These are phyloP conservation scores for Antheraea assamensis DNA, from an alignment of 2,888 invertebrate species.

Conservation along the genomic window DNA sequence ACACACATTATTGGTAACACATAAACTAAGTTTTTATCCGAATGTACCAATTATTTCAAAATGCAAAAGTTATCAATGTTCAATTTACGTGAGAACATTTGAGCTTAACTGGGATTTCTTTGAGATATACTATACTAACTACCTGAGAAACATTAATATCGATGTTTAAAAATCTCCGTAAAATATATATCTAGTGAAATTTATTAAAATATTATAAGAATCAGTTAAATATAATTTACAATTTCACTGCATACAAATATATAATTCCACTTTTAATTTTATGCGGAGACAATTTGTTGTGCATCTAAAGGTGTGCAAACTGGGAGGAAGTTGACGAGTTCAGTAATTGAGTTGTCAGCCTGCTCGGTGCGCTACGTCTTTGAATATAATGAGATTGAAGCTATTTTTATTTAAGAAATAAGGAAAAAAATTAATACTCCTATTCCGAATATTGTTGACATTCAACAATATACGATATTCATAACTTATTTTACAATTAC, in stretches of 20 bases:
- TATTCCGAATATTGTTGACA: neutral
- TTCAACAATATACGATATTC: neutral
- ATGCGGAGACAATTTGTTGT: neutral
- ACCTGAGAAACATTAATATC: no score
- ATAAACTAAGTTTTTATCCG: no score
- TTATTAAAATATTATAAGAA: neutral
- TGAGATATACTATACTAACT: no score
- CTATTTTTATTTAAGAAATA: neutral
- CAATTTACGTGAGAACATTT: no score
- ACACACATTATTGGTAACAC: no score
- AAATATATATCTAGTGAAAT: no score
- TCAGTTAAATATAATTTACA: neutral
- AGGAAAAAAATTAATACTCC: neutral
- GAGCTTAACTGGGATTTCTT: no score
- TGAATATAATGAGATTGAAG: neutral
- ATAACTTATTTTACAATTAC: neutral
- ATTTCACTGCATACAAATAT: neutral
- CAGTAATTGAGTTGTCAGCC: neutral
- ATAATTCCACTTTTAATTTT: neutral
- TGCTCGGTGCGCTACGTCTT: neutral
- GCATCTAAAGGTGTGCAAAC: conserved; percentile 1
- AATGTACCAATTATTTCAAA: no score
- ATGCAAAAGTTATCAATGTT: no score
- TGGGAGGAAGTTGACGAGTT: neutral
- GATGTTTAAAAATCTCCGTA: no score